Conservation (phyloP, 2,888 invertebrate species). For the Drosophila fungiperda region DNA sequence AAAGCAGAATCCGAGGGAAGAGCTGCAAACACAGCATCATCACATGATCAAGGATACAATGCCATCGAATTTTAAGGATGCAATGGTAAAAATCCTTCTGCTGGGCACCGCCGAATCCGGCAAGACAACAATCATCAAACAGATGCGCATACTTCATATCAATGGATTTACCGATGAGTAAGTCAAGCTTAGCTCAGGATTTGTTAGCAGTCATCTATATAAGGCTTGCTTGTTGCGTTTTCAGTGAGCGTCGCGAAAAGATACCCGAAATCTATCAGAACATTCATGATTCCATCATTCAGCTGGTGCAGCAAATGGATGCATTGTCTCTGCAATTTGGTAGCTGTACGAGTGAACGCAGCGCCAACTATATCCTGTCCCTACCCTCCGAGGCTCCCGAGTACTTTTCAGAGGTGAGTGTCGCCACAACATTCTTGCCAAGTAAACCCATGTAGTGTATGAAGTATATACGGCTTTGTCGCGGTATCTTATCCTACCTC, state of each 20-base stretch:
- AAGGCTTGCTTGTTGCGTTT: neutral
- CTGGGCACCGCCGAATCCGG: slow-evolving; percentile 92
- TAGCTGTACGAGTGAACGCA: slow-evolving; percentile 82
- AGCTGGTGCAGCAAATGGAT: slow-evolving; percentile 87
- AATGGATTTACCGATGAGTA: slow-evolving; percentile 91
- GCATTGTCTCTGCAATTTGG: slow-evolving; percentile 86
- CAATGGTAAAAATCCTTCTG: slow-evolving; percentile 87
- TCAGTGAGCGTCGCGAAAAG: slow-evolving; percentile 89
- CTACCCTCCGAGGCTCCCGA: slow-evolving; percentile 86
- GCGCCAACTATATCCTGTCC: slow-evolving; percentile 86
- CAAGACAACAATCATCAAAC: slow-evolving; percentile 94
- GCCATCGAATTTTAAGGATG: slow-evolving; percentile 85
- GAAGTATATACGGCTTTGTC: slow-evolving; percentile 8
- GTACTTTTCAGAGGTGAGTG: slow-evolving; percentile 87
- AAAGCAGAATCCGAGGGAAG: slow-evolving; percentile 84
- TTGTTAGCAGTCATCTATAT: neutral
- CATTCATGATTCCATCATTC: slow-evolving; percentile 91
- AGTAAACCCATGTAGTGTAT: slow-evolving; percentile 29
- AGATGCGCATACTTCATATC: slow-evolving; percentile 94
- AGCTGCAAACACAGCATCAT: slow-evolving; percentile 65
- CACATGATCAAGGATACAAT: slow-evolving; percentile 85
- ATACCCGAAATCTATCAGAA: slow-evolving; percentile 89
- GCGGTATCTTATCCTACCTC: slow-evolving; percentile 67
- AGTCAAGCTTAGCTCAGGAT: slow-evolving; percentile 67
- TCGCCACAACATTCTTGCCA: slow-evolving; percentile 19